phyloP scores from a whole-genome alignment of 2,113 vertebrate species.

The Danio rerio region GRCz12tu NC_133187.1:35370501-35371000 shows the following conservation, averaged over 20 bases:
- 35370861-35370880: slow-evolving; percentile 3
- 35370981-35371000: neutral
- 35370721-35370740: neutral
- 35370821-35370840: slow-evolving; percentile 3
- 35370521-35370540: too few species aligned
- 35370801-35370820: slow-evolving; percentile 24
- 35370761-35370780: neutral
- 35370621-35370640: neutral
- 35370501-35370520: too few species aligned
- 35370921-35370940: slow-evolving; percentile 19
- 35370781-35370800: neutral
- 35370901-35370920: slow-evolving; percentile 21
- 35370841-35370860: neutral
- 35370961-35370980: neutral
- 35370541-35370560: too few species aligned
- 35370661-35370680: slow-evolving; percentile 26
- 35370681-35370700: slow-evolving; percentile 67
- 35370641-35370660: neutral
- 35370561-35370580: too few species aligned
- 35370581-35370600: neutral
- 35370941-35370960: neutral
- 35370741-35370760: neutral
- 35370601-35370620: neutral
- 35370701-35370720: neutral
- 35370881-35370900: neutral